Conservation (phyloP, 2,113 vertebrate genomes). For the Alectura lathami region DNA sequence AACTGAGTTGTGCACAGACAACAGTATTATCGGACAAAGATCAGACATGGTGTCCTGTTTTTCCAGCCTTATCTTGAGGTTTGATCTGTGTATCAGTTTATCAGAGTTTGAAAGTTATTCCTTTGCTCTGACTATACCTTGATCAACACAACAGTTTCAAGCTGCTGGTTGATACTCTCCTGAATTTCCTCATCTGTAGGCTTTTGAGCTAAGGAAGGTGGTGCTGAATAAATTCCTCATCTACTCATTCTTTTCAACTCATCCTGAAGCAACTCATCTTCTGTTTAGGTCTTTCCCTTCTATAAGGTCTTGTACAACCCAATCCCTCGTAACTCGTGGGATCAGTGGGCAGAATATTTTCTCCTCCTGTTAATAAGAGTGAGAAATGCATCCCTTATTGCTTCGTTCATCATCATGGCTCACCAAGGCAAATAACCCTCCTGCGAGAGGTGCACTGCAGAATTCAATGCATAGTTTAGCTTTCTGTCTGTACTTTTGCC, state of each 20-base stretch:
- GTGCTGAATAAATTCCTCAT: neutral
- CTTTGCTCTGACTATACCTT: neutral
- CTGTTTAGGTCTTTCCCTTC: neutral
- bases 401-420: neutral
- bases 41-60: neutral
- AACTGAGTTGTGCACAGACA: neutral
- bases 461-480: neutral
- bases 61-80: neutral
- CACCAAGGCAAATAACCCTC: neutral
- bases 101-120: neutral
- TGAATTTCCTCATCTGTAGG: neutral
- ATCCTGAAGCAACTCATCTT: neutral
- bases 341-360: neutral
- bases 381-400: neutral
- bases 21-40: neutral
- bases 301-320: neutral
- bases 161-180: neutral
- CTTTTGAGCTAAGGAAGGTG: neutral
- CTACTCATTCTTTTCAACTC: neutral
- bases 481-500: neutral
- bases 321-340: neutral
- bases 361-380: neutral
- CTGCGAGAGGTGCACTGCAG: neutral
- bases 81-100: neutral
- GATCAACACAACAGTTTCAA: neutral